Conservation (phyloP, 2,113 vertebrate species). For the Zosterops hypoxanthus region DNA sequence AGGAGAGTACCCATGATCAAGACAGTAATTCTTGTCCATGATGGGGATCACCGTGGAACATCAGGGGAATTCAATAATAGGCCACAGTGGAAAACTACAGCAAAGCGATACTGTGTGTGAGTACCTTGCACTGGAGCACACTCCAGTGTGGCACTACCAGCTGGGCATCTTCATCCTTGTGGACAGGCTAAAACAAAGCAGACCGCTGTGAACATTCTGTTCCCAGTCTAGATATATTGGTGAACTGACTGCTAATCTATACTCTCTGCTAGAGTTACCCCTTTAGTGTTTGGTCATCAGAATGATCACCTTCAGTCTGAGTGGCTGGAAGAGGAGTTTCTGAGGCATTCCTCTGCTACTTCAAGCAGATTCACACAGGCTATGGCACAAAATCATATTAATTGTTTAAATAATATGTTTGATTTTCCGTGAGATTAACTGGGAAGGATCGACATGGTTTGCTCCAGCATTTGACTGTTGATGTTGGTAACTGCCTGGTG, state of each 20-base stretch:
- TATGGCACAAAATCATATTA: background rate
- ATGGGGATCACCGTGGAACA: background rate
- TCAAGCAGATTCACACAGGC: background rate
- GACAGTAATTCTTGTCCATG: background rate
- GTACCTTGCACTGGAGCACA: background rate
- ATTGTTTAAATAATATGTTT: background rate
- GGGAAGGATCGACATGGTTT: background rate
- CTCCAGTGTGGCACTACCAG: background rate
- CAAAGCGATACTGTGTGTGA: background rate
- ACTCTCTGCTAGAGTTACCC: background rate
- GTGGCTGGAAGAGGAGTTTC: background rate
- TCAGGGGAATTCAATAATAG: background rate
- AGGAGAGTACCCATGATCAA: background rate
- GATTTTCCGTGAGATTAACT: background rate
- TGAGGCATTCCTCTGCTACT: background rate
- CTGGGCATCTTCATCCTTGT: background rate
- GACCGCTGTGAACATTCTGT: background rate
- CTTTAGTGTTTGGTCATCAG: background rate
- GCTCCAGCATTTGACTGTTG: background rate
- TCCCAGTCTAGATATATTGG: background rate
- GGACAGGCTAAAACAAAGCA: background rate
- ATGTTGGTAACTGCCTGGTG: background rate
- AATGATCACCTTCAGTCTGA: background rate
- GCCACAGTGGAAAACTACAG: background rate
- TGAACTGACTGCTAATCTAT: background rate